These are phyloP conservation scores for Cydia fagiglandana DNA, from an alignment of 1,140 invertebrate species.

Conservation along the genomic window DNA sequence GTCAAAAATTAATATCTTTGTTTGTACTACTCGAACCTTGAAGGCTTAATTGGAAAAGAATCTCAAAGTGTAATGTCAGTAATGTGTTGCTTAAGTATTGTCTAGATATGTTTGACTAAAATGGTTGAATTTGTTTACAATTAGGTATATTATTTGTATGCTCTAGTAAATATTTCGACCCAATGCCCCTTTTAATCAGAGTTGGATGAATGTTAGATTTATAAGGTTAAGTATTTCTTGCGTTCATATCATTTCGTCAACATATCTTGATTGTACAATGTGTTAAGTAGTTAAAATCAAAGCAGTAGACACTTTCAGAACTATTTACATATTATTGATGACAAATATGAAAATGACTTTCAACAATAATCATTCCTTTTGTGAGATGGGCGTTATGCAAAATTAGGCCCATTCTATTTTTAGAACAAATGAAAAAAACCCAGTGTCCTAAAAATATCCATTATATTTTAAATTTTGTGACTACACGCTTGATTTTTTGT, in stretches of 20 bases:
- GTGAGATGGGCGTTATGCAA: not conserved
- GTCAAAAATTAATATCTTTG: no score
- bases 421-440: not conserved
- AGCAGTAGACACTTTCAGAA: slow-evolving; percentile 3
- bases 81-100: not conserved
- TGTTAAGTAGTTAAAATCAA: slow-evolving; percentile 2
- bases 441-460: not conserved
- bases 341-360: not conserved
- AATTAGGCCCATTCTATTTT: not conserved
- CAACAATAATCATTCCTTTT: not conserved
- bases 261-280: not conserved
- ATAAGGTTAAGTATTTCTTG: not conserved
- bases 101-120: not conserved
- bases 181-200: not conserved
- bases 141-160: no score
- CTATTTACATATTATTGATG: not conserved
- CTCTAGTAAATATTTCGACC: no score
- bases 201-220: slow-evolving; percentile 1
- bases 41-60: not conserved
- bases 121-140: not conserved
- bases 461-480: not conserved
- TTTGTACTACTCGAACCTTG: not conserved
- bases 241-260: slow-evolving; percentile 10
- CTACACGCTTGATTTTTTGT: not conserved
- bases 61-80: not conserved